Conservation (phyloP, 92 coral and sea anemone genomes). For the Bergia puertoricense region DNA sequence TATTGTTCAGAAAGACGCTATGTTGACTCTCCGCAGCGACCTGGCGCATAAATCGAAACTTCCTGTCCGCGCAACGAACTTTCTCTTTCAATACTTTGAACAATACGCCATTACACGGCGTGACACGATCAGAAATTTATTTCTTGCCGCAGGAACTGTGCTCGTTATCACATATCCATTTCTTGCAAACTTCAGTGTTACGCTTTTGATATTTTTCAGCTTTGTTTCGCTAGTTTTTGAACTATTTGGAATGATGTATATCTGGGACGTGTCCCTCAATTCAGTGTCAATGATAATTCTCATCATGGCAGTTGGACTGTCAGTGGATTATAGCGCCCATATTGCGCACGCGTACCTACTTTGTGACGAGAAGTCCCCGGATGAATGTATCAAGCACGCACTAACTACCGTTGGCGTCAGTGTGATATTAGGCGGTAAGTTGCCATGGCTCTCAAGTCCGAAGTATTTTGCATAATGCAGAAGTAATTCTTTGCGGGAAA, state of each 20-base stretch:
- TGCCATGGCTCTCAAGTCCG: not conserved
- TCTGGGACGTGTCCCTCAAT: constrained; percentile 87
- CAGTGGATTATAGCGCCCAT: constrained; percentile 97
- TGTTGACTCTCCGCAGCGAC: constrained; percentile 71
- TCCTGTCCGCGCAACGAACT: constrained; percentile 63
- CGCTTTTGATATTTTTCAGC: constrained; percentile 68
- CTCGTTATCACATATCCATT: constrained; percentile 72
- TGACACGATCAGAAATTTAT: constrained; percentile 72
- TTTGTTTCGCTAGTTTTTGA: constrained; percentile 84
- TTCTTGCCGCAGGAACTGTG: constrained; percentile 73
- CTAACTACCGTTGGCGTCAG: constrained; percentile 88
- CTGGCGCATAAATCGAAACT: constrained; percentile 55
- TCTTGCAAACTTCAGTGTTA: constrained; percentile 60
- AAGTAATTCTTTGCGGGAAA: no score
- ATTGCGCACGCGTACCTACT: constrained; percentile 88
- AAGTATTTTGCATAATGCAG: not conserved
- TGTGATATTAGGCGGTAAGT: constrained; percentile 89
- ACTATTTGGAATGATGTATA: constrained; percentile 82
- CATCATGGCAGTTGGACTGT: constrained; percentile 91
- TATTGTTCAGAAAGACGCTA: constrained; percentile 59
- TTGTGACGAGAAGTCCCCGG: constrained; percentile 62
- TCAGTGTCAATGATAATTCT: constrained; percentile 91
- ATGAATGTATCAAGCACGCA: constrained; percentile 84
- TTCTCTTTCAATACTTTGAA: constrained; percentile 72
- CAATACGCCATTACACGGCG: constrained; percentile 66